Conservation (phyloP, 2,113 vertebrate genomes). For the Indicator indicator region DNA sequence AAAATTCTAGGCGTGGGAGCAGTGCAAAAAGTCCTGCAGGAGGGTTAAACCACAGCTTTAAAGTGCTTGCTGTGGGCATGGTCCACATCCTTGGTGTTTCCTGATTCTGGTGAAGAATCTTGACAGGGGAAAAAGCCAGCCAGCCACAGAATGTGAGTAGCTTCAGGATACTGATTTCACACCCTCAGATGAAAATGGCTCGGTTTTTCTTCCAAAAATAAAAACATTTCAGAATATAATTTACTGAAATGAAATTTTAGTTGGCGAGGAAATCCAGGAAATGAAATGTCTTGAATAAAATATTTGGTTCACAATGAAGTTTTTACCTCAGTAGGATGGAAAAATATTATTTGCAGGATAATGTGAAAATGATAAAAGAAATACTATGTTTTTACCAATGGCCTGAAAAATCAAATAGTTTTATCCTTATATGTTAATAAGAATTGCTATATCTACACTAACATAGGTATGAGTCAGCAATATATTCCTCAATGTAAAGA, state of each 20-base stretch:
- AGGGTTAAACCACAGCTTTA: background rate
- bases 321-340: background rate
- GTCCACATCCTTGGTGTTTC: background rate
- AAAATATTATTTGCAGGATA: background rate
- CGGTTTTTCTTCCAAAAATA: background rate
- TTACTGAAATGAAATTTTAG: background rate
- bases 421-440: background rate
- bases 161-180: background rate
- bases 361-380: background rate
- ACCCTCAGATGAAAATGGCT: background rate
- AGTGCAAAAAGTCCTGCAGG: background rate
- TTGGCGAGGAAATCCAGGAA: background rate
- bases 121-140: background rate
- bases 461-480: background rate
- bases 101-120: background rate
- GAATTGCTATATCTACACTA: background rate
- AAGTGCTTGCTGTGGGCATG: background rate
- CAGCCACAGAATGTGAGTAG: background rate
- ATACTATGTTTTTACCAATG: background rate
- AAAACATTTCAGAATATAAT: background rate
- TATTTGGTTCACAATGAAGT: background rate
- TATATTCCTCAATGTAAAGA: background rate
- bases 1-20: background rate
- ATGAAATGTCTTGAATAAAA: background rate
- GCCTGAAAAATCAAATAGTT: background rate